Evolutionary conservation across 2,888 invertebrate genomes (phyloP), one percentile per base, ranked within the genome.

Genomic region (Watsonalla binaria): DNA sequence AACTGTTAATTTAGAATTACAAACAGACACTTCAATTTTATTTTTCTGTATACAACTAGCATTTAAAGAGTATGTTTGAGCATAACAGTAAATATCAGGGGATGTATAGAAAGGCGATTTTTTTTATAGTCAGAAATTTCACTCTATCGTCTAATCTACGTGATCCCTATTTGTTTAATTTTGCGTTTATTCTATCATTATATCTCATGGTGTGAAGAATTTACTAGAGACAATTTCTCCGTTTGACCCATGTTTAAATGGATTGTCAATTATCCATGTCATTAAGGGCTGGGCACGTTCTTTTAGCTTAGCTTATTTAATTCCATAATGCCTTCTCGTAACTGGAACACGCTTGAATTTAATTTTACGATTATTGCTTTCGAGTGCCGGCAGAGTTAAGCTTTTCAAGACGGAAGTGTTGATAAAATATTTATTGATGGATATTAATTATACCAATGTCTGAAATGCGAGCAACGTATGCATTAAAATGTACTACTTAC

Each of bases 211-310:
- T 2, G 5, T 42, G 42, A 8, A 42, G 24, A 24, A 24, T 42
- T 42, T 42, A 42, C 42, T 11, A 42, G 11, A 42, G 5, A 11
- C 9, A 7, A 11, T 53, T 51, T 51, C 39, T 52, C 46, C 46
- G 46, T 24, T 13, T n/a, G 35, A 34, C 45, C 52, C 55, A 56
- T 61, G 66, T 62, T 64, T 68, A 57, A 72, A 70, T 68, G 65
- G 62, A 52, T 61, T 59, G 57, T 58, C 65, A 68, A 73, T 78
- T 72, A 78, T 78, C 72, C 65, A 56, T 49, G 60, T 54, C 55
- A 59, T 53, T 58, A 52, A 66, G 64, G 72, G 66, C 62, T 57
- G 64, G 65, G 64, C 78, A 77, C 74, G 77, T 70, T 63, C 69
- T 61, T 65, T 57, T 51, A 51, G 57, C 46, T 56, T 35, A 15